A percentile compares a stretch with the other conserved stretches of the same genome.
Conservation (phyloP, 2,113 vertebrate genomes). For the Psettodes erumei region DNA sequence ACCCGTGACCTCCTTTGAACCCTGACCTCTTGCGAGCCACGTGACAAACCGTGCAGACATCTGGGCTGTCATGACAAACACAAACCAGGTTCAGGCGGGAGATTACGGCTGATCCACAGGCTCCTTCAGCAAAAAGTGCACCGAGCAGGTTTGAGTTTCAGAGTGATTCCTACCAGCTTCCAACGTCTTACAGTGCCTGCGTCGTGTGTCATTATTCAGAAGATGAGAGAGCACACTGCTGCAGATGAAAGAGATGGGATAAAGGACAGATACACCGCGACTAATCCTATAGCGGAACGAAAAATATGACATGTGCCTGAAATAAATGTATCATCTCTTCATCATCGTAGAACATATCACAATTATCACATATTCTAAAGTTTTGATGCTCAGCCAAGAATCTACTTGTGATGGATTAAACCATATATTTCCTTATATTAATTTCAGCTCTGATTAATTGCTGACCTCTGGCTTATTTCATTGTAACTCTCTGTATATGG, state of each 20-base stretch:
- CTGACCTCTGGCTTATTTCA: neutral
- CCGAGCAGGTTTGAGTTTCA: slow-evolving; percentile 42
- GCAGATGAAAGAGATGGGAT: slow-evolving; percentile 50
- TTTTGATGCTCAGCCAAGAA: neutral
- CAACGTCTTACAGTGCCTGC: slow-evolving; percentile 14
- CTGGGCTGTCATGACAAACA: slow-evolving; percentile 72
- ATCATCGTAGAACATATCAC: neutral
- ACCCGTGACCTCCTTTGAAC: slow-evolving; percentile 68
- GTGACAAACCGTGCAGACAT: slow-evolving; percentile 63
- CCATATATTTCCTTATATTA: neutral
- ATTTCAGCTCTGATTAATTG: neutral
- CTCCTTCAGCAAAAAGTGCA: slow-evolving; percentile 50
- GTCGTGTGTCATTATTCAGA: slow-evolving; percentile 31
- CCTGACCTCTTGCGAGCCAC: slow-evolving; percentile 51
- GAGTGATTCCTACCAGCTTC: slow-evolving; percentile 31
- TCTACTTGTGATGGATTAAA: neutral
- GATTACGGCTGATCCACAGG: slow-evolving; percentile 62
- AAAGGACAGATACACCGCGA: neutral
- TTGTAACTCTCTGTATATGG: neutral
- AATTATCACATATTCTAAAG: neutral
- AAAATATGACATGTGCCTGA: neutral
- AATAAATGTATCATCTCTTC: slow-evolving; percentile 8
- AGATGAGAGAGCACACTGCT: slow-evolving; percentile 12
- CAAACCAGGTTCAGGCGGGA: slow-evolving; percentile 69
- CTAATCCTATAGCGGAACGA: neutral